phyloP scores from a whole-genome alignment of 2,888 invertebrate species.

The Thelaira solivaga region DNA sequence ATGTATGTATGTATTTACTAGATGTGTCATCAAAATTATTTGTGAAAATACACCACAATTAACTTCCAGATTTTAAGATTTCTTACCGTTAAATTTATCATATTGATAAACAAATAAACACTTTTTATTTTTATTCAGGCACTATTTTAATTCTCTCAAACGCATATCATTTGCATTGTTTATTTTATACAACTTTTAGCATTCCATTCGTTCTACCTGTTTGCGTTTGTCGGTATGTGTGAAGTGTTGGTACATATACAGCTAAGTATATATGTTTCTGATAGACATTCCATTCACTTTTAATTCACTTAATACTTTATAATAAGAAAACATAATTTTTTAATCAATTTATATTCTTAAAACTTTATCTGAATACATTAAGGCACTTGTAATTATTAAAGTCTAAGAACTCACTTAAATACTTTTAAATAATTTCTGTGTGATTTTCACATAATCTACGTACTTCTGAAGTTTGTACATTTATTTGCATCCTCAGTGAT shows the following conservation, averaged over 20 bases:
- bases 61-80: too few species aligned
- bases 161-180: constrained; percentile 43
- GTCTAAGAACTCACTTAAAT: too few species aligned
- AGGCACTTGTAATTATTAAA: constrained; percentile 33
- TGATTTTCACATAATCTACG: too few species aligned
- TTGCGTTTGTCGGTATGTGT: constrained; percentile 34
- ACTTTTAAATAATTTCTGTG: too few species aligned
- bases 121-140: constrained; percentile 14
- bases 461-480: too few species aligned
- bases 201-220: constrained; percentile 56
- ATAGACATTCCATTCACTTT: constrained; percentile 49
- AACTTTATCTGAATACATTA: not conserved
- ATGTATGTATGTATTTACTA: too few species aligned
- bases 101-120: too few species aligned
- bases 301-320: not conserved
- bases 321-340: not conserved
- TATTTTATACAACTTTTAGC: constrained; percentile 49
- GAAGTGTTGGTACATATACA: constrained; percentile 40
- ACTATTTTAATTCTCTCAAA: constrained; percentile 22
- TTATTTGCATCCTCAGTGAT: too few species aligned
- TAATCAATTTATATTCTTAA: not conserved
- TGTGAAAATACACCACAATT: too few species aligned
- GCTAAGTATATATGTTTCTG: too few species aligned
- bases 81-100: not conserved
- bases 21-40: too few species aligned